phyloP scores from a whole-genome alignment of 2,113 vertebrate species.

The Tor tambroides region DNA sequence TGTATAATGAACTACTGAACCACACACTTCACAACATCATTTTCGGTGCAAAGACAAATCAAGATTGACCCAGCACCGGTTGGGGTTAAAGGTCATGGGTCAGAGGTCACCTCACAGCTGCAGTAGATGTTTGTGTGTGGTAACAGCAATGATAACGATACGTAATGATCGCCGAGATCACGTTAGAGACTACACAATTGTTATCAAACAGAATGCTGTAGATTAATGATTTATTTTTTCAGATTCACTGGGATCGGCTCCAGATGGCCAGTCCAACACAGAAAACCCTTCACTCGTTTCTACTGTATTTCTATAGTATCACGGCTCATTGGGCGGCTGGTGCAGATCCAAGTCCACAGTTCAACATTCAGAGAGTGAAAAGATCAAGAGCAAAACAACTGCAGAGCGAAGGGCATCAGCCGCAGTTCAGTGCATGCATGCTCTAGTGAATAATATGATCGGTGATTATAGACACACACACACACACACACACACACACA shows the following conservation, averaged over 20 bases:
- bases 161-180: neutral
- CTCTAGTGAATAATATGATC: neutral
- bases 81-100: slow-evolving; percentile 62
- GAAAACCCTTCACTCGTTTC: neutral
- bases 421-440: neutral
- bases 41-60: neutral
- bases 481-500: neutral
- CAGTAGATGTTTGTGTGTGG: neutral
- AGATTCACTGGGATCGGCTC: neutral
- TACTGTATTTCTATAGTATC: neutral
- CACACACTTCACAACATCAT: neutral
- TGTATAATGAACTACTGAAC: neutral
- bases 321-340: neutral
- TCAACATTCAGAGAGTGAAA: neutral
- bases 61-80: slow-evolving; percentile 16
- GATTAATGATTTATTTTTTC: neutral
- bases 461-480: neutral
- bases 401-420: neutral
- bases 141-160: neutral
- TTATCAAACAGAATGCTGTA: neutral
- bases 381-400: neutral
- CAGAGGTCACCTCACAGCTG: neutral
- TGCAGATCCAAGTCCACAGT: neutral
- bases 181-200: neutral
- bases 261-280: neutral